Conservation (phyloP, 2,888 invertebrate genomes). For the Cantharis lateralis region DNA sequence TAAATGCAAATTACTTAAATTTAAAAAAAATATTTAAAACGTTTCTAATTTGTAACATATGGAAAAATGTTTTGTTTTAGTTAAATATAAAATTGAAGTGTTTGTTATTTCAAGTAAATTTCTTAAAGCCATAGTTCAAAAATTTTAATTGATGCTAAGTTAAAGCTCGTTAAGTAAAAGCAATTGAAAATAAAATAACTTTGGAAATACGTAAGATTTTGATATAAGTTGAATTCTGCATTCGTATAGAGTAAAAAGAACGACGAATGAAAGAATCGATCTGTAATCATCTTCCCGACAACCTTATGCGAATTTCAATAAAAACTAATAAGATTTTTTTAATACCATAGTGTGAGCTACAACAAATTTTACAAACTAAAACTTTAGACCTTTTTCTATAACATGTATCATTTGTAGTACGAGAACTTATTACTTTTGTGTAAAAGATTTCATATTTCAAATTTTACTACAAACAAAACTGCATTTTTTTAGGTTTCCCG, state of each 20-base stretch:
- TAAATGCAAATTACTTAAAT: conserved; percentile 3
- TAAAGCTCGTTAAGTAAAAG: background rate
- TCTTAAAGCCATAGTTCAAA: background rate
- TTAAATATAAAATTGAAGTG: background rate
- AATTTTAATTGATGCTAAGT: too few species aligned
- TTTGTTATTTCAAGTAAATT: background rate
- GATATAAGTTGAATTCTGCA: background rate
- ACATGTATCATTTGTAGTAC: background rate
- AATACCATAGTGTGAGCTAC: background rate
- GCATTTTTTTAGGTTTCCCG: background rate
- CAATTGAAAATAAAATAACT: background rate
- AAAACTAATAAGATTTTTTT: background rate
- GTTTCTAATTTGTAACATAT: background rate
- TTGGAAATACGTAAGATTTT: background rate
- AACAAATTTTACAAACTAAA: background rate
- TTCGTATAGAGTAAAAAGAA: background rate
- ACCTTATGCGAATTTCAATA: background rate
- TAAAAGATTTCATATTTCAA: background rate
- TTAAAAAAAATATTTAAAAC: background rate
- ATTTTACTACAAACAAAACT: background rate
- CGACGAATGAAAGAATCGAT: background rate
- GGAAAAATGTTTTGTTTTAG: background rate
- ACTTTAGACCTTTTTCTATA: background rate
- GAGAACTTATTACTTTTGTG: background rate
- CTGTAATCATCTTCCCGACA: background rate